Base-by-base conservation (phyloP, 2,113 vertebrate species). In the Falco punctatus region DNA sequence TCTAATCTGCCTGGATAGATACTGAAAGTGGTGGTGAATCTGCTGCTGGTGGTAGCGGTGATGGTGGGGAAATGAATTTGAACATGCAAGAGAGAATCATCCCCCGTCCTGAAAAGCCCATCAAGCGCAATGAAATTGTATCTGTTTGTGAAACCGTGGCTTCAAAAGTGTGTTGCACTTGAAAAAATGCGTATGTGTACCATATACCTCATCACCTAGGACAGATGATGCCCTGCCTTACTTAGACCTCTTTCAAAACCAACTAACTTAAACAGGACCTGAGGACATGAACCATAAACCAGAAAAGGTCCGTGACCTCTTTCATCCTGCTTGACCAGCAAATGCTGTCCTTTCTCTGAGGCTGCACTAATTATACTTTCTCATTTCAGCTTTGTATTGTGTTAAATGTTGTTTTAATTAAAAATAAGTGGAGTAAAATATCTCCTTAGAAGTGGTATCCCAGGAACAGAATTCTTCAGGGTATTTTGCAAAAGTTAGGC, bases 371-470 rank as follows among this genome's bases (percentile, higher is more conserved):
- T 91, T 88, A 69, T 26, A 49, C 55, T 69, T 96, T 81, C 70
- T 91, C 81, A 61, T 89, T 95, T 61, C 84, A 82, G 44, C 73
- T 75, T 69, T 61, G 44, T 69, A 32, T 75, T 88, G 71, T 49
- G 81, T 64, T 84, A 78, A 94, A 59, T 22, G 65, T 57, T 83
- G 59, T 84, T 96, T 89, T 79, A 95, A 96, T 95, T 92, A 96
- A 96, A 94, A 94, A 78, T 94, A 94, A 88, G 81, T 83, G 62
- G 48, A 38, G n/a, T 74, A 62, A 81, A 92, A 67, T 74, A 65
- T 55, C 73, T 86, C 72, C 51, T 91, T 59, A 81, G 80, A 88
- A 93, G 85, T 74, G 66, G 84, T 82, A 65, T 58, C 58, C 58
- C 57, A 65, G 49, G 40, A 94, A 94, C 33, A 90, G 81, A 90